phyloP scores from a whole-genome alignment of 2,888 invertebrate genomes.

The Pediacus dermestoides region DNA sequence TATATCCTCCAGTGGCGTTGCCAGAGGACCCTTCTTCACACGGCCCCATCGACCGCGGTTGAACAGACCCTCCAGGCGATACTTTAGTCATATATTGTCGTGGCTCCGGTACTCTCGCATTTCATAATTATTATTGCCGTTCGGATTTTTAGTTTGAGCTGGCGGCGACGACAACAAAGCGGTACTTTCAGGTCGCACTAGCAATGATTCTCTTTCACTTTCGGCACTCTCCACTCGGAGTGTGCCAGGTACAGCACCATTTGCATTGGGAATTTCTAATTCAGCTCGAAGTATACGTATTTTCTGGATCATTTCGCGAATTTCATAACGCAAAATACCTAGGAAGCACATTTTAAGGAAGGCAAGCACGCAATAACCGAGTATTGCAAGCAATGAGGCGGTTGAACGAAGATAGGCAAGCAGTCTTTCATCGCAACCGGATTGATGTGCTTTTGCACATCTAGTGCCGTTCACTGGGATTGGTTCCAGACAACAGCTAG shows the following conservation, averaged over 20 bases:
- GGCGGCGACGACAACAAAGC: conserved; percentile 46
- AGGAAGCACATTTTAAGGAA: conserved; percentile 87
- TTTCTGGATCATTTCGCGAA: conserved; percentile 88
- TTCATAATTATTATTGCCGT: conserved; percentile 77
- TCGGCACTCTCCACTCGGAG: conserved; percentile 46
- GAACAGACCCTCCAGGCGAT: conserved; percentile 70
- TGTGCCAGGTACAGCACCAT: conserved; percentile 57
- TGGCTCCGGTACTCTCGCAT: conserved; percentile 66
- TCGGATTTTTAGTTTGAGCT: conserved; percentile 56
- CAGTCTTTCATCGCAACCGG: conserved; percentile 71
- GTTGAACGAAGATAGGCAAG: conserved; percentile 73
- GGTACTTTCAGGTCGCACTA: conserved; percentile 55
- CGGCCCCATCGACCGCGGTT: conserved; percentile 53
- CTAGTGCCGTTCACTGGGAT: conserved; percentile 32
- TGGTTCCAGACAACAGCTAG: conserved; percentile 42
- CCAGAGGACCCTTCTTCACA: conserved; percentile 51
- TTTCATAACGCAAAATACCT: conserved; percentile 67
- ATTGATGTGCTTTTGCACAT: conserved; percentile 47
- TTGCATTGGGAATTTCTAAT: conserved; percentile 56
- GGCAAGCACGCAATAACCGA: conserved; percentile 85
- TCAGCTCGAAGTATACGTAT: conserved; percentile 75
- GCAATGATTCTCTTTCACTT: conserved; percentile 59
- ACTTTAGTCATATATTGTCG: conserved; percentile 69
- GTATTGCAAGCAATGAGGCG: conserved; percentile 71
- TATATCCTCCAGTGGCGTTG: conserved; percentile 50